Evolutionary conservation across 2,797 vertebrate species (phyloP), one percentile per base, ranked within the genome.

Genomic region (Eutrigla gurnardus): DNA sequence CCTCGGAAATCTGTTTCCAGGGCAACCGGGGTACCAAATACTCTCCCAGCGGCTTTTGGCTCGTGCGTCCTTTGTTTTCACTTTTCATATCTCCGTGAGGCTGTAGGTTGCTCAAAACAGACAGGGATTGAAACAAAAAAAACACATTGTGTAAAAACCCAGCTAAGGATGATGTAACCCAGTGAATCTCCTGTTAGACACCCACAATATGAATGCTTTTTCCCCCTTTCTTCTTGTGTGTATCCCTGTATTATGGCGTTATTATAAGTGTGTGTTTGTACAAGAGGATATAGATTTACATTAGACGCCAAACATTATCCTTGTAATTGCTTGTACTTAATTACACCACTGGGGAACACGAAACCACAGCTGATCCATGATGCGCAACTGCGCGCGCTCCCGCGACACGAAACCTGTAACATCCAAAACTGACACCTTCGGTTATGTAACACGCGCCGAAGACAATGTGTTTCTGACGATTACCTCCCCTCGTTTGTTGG

Each of bases 1-100:
- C 90, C 91, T 91, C 74, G 73, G 87, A 93, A 94, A 93, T 90
- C 93, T 93, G 95, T 96, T 96, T 95, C 95, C 94, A 95, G 91
- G 95, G 93, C 92, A 95, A 96, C 95, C 83, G 45, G 91, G 88
- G 92, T 88, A 92, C 92, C 93, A 90, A 91, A 93, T 94, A 88
- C 82, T 92, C 91, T 88, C 90, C 90, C 87, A 80, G 87, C 66
- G 86, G 91, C 87, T 86, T 89, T 76, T 92, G 39, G 77, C 86
- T 82, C 81, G 80, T 83, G 90, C 83, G 75, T 79, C 88, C 80
- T 92, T 93, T 94, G 93, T 94, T 94, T 91, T 91, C 83, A 93
- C 80, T 88, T 86, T 88, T 88, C 67, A 87, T 85, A 89, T 91
- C 69, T 71, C 60, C 68, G 71, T 55, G 78, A 87, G 81, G 75